Conservation (phyloP, 2,113 vertebrate species). For the Labrus mixtus region DNA sequence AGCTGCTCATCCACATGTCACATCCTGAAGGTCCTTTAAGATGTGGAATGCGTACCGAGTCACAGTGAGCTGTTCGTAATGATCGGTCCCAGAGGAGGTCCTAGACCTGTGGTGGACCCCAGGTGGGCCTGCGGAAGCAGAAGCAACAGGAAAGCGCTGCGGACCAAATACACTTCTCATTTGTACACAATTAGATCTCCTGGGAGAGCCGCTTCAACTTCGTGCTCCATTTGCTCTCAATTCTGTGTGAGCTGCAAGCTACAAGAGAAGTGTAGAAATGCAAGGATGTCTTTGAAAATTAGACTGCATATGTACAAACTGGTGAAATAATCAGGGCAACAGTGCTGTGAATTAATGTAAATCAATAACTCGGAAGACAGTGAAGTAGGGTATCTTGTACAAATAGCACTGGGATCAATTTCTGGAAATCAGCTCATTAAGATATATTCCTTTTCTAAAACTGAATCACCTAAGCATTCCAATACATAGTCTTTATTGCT, state of each 20-base stretch:
- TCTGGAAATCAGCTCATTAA: conserved; percentile 26
- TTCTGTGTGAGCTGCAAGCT: conserved; percentile 35
- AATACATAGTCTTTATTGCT: not conserved
- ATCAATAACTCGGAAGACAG: conserved; percentile 12
- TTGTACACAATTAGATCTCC: conserved; percentile 64
- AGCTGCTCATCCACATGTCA: conserved; percentile 24
- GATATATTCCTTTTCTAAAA: conserved; percentile 1
- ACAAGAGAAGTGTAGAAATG: conserved; percentile 14
- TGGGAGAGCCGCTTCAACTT: conserved; percentile 43
- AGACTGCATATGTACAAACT: not conserved
- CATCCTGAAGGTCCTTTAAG: conserved; percentile 27
- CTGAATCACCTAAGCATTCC: not conserved
- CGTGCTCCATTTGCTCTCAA: conserved; percentile 28
- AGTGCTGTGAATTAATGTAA: conserved; percentile 21
- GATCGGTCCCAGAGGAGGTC: conserved; percentile 50
- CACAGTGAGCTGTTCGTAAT: conserved; percentile 42
- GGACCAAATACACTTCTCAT: conserved; percentile 36
- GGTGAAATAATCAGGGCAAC: conserved; percentile 19
- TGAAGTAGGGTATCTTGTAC: not conserved
- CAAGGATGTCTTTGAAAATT: conserved; percentile 32
- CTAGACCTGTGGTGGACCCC: conserved; percentile 42
- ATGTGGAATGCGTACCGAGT: conserved; percentile 21
- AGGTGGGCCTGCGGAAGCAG: conserved; percentile 54
- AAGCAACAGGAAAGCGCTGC: conserved; percentile 37
- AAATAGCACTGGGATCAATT: conserved; percentile 25